A percentile compares a stretch with the other conserved stretches of the same genome.
These are phyloP conservation scores for Desmodus rotundus DNA, from an alignment of 2,113 vertebrate genomes.

Conservation along the genomic window DNA sequence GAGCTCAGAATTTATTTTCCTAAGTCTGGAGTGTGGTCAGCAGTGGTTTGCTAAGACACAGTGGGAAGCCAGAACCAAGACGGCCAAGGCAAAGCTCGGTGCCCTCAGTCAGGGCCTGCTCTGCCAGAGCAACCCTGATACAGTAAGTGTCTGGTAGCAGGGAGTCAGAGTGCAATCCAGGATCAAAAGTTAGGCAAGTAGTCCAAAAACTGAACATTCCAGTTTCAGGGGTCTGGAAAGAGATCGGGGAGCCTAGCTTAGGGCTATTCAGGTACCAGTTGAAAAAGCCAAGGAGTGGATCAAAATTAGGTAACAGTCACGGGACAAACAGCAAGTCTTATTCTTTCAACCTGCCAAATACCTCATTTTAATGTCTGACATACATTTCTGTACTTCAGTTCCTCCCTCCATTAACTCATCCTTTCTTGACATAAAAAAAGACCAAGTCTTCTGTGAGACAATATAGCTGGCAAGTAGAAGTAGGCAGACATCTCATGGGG, in stretches of 20 bases:
- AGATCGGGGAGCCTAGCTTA: background rate
- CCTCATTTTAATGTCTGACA: slow-evolving; percentile 7
- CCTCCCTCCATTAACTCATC: background rate
- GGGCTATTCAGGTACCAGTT: background rate
- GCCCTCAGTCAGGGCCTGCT: background rate
- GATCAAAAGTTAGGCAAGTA: background rate
- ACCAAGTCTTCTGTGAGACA: slow-evolving; percentile 39
- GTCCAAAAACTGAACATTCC: background rate
- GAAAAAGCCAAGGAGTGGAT: background rate
- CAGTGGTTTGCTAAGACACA: background rate
- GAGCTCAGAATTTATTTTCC: background rate
- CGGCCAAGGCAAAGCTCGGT: background rate
- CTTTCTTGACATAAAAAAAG: slow-evolving; percentile 1
- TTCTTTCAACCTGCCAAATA: background rate
- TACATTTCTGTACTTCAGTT: background rate
- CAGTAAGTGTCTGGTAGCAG: background rate
- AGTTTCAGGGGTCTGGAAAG: background rate
- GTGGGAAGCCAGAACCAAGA: background rate
- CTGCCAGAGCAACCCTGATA: background rate
- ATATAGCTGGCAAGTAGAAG: slow-evolving; percentile 49
- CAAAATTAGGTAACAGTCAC: slow-evolving; percentile 23
- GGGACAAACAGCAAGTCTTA: slow-evolving; percentile 3
- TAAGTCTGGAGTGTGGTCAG: background rate
- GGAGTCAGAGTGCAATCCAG: background rate
- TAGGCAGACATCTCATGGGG: slow-evolving; percentile 57